phyloP scores from a whole-genome alignment of 2,113 vertebrate species.

The Oreochromis aureus region DNA sequence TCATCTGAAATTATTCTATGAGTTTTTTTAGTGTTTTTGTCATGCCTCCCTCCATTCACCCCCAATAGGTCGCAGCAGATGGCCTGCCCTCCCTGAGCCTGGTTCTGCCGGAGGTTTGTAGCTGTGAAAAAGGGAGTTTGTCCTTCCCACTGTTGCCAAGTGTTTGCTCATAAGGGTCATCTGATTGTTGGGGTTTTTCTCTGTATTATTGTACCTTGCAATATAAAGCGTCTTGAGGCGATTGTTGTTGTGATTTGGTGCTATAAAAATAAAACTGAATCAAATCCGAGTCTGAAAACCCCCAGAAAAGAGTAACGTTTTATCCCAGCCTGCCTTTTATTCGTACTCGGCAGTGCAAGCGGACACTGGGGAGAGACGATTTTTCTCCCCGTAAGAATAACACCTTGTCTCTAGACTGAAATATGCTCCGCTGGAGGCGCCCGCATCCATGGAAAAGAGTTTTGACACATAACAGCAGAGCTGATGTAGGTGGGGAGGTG shows the following conservation, averaged over 20 bases:
- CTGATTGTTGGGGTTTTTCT: background rate
- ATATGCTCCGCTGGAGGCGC: constrained; percentile 13
- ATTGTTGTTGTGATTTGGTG: background rate
- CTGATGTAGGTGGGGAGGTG: constrained; percentile 10
- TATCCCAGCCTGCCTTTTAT: background rate
- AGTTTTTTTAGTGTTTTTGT: background rate
- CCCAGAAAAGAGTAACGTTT: background rate
- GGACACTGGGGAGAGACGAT: background rate
- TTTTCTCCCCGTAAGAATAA: constrained; percentile 30
- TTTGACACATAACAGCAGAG: constrained; percentile 25
- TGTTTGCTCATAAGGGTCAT: rapidly evolving
- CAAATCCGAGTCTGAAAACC: background rate
- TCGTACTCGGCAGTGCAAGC: background rate
- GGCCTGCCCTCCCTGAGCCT: background rate
- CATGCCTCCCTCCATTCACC: background rate
- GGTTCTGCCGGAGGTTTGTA: rapidly evolving
- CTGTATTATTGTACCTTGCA: background rate
- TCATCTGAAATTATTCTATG: background rate
- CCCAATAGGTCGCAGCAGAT: background rate
- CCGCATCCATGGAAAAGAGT: background rate
- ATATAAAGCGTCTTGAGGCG: background rate
- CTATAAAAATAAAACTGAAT: background rate
- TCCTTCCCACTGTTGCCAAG: background rate
- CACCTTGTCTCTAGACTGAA: constrained; percentile 33
- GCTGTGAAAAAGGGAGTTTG: background rate